A percentile compares a stretch with the other conserved stretches of the same genome.
phyloP scores from a whole-genome alignment of 2,113 vertebrate species.

The Dasyurus viverrinus region DNA sequence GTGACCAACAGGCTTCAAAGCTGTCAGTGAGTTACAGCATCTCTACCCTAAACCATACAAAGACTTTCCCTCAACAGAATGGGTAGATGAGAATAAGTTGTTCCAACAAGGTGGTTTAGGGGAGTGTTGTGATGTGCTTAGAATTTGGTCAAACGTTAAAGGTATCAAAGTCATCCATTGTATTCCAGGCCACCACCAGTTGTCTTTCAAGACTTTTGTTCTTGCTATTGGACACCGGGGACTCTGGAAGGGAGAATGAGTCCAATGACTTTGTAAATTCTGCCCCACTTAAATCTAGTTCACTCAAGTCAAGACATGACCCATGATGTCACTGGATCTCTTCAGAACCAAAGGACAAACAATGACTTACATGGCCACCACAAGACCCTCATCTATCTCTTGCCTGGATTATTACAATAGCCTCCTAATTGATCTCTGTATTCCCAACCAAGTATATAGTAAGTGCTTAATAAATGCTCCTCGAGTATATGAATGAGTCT shows the following conservation, averaged over 20 bases:
- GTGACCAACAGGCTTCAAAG: background rate
- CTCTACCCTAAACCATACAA: background rate
- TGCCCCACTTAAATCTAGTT: background rate
- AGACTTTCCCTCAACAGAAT: background rate
- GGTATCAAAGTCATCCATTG: too few species aligned
- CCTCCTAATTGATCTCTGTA: background rate
- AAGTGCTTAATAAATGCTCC: background rate
- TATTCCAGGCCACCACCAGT: background rate
- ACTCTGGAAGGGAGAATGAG: background rate
- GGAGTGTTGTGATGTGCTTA: background rate
- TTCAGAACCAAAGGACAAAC: background rate
- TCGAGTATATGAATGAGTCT: background rate
- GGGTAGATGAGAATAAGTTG: background rate
- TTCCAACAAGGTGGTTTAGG: background rate
- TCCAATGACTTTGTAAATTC: background rate
- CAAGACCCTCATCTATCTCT: background rate
- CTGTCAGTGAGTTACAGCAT: background rate
- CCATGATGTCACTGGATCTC: background rate
- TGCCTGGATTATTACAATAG: background rate
- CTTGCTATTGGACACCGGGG: background rate
- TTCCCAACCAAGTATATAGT: background rate
- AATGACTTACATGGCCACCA: too few species aligned
- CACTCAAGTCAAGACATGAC: background rate
- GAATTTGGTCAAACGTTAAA: background rate
- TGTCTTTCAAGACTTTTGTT: background rate